These are phyloP conservation scores for Oligia strigilis DNA, from an alignment of 2,888 invertebrate genomes.

Conservation along the genomic window DNA sequence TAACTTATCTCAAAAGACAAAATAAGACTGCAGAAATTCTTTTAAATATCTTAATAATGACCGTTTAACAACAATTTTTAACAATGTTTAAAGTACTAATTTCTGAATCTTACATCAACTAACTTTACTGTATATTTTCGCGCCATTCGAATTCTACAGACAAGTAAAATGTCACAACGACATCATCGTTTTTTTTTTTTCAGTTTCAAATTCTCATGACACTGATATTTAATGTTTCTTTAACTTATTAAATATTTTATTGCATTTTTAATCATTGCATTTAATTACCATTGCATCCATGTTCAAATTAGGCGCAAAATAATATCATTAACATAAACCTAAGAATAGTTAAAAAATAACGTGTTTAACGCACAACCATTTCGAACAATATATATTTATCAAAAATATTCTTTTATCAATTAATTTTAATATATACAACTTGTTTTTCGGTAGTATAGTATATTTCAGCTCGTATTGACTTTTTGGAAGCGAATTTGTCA, in stretches of 20 bases:
- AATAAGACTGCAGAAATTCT: not conserved
- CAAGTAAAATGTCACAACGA: not conserved
- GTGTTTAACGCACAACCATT: conserved; percentile 53
- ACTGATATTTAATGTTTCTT: not conserved
- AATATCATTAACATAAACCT: conserved; percentile 31
- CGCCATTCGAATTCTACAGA: conserved; percentile 29
- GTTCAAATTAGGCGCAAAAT: conserved; percentile 35
- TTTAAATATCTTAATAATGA: conserved; percentile 25
- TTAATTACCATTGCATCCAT: not conserved
- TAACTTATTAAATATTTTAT: not conserved
- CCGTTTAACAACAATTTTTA: conserved; percentile 26
- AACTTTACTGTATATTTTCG: conserved; percentile 31
- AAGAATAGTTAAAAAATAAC: conserved; percentile 8
- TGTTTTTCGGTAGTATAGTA: conserved; percentile 7
- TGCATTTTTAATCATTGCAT: not conserved
- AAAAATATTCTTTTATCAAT: conserved; percentile 44
- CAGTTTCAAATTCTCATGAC: not conserved
- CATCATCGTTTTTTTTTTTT: not conserved
- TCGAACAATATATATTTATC: conserved; percentile 51
- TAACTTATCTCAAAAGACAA: not conserved
- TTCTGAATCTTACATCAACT: conserved; percentile 27
- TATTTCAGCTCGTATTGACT: not conserved
- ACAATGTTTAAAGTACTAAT: conserved; percentile 10
- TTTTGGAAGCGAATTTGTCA: conserved; percentile 22
- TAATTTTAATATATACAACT: conserved; percentile 51